Evolutionary conservation across 2,113 vertebrate genomes (phyloP).

Genomic region (Barbus barbus): DNA sequence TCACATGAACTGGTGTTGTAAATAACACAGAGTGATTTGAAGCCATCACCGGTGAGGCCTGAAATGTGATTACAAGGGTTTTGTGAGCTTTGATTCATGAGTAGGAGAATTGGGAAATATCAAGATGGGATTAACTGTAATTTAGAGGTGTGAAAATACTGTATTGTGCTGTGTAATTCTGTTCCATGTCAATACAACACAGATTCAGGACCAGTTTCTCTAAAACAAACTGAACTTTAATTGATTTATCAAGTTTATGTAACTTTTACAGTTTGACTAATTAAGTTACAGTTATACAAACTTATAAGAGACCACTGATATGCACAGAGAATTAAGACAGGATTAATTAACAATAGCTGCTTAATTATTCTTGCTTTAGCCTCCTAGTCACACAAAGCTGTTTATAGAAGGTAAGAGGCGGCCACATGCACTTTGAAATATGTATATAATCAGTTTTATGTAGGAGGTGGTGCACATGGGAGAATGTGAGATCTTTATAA

Average conservation of each 20-base stretch:
- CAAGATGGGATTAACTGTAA: slow-evolving; percentile 39
- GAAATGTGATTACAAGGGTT: slow-evolving; percentile 23
- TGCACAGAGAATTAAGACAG: neutral
- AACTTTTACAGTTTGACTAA: too few relatives aligned
- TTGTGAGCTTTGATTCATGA: slow-evolving; percentile 23
- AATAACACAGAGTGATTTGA: slow-evolving; percentile 4
- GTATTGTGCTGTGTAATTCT: neutral
- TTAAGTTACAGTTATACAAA: neutral
- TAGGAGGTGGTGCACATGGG: slow-evolving; percentile 41
- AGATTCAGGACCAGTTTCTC: neutral
- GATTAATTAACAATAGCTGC: neutral
- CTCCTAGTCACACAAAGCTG: slow-evolving; percentile 7
- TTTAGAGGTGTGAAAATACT: slow-evolving; percentile 12
- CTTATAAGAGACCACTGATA: neutral
- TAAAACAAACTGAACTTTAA: neutral
- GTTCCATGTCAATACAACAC: neutral
- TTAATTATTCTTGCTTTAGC: neutral
- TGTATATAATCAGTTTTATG: slow-evolving; percentile 27
- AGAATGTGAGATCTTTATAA: slow-evolving; percentile 31
- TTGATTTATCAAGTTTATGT: too few relatives aligned
- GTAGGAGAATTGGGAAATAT: slow-evolving; percentile 8
- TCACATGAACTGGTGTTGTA: neutral
- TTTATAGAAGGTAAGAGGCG: slow-evolving; percentile 42
- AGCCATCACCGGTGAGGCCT: neutral
- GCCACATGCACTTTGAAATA: neutral